phyloP scores from a whole-genome alignment of 1,140 invertebrate genomes.

The Odontomachus brunneus region DNA sequence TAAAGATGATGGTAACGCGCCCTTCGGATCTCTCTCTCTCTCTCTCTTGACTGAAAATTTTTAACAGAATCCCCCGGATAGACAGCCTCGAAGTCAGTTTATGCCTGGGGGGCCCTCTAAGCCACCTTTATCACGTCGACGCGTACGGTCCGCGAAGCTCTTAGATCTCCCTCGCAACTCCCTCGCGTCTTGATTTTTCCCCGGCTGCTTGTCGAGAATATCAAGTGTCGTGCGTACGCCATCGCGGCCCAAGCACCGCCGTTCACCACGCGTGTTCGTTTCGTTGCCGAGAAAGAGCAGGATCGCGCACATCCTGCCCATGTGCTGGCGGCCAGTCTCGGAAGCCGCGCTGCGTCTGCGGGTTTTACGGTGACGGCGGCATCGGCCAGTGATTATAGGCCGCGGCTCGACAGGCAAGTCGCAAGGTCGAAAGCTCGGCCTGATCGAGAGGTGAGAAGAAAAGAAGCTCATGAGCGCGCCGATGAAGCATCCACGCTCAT shows the following conservation, averaged over 20 bases:
- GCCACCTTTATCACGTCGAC: conserved; percentile 18
- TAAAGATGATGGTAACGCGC: neutral
- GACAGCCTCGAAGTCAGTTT: conserved; percentile 23
- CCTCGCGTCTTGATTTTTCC: conserved; percentile 44
- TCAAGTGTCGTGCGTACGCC: conserved; percentile 21
- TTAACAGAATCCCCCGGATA: neutral
- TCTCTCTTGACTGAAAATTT: conserved; percentile 10
- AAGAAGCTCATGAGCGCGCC: conserved; percentile 49
- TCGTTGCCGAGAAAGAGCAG: no score
- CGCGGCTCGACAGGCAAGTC: conserved; percentile 64
- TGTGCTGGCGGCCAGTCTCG: conserved; percentile 47
- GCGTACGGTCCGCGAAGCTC: neutral
- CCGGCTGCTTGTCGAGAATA: conserved; percentile 23
- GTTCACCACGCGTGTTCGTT: neutral
- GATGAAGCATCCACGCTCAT: conserved; percentile 42
- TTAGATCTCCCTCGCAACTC: conserved; percentile 2
- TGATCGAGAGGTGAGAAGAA: conserved; percentile 56
- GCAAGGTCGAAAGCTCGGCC: conserved; percentile 67
- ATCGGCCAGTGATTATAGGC: conserved; percentile 78
- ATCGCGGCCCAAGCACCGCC: no score
- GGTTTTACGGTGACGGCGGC: conserved; percentile 68
- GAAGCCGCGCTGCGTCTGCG: conserved; percentile 49
- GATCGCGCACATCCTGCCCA: neutral
- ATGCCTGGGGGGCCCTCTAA: neutral
- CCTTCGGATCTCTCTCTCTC: neutral